A percentile compares a stretch with the other conserved stretches of the same genome.
phyloP scores from a whole-genome alignment of 2,113 vertebrate species.

The Mus pahari region DNA sequence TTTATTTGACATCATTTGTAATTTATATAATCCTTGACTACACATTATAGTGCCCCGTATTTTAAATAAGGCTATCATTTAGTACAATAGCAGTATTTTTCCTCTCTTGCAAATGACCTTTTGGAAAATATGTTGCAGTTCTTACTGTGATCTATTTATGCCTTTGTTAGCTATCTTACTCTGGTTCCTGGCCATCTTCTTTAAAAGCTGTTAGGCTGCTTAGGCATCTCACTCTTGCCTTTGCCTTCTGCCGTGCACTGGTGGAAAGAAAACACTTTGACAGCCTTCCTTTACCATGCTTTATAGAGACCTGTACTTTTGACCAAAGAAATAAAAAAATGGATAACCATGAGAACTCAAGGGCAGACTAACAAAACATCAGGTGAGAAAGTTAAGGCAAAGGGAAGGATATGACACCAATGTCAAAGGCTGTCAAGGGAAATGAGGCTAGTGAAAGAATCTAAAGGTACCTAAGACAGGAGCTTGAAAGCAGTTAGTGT shows the following conservation, averaged over 20 bases:
- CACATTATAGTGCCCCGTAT: background rate
- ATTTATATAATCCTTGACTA: conserved; percentile 60
- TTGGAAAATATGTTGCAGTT: conserved; percentile 3
- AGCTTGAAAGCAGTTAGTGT: background rate
- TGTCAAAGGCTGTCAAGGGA: background rate
- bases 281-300: too few species aligned
- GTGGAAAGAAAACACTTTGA: too few species aligned
- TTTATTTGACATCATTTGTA: conserved; percentile 75
- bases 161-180: background rate
- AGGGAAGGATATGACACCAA: background rate
- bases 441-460: background rate
- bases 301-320: too few species aligned
- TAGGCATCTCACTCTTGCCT: background rate
- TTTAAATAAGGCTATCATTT: conserved; percentile 57
- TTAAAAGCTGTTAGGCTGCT: conserved; percentile 5
- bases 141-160: background rate
- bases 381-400: too few species aligned
- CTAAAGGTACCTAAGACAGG: background rate
- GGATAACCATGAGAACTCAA: too few species aligned
- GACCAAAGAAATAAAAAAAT: too few species aligned
- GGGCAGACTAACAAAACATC: too few species aligned
- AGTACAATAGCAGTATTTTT: background rate
- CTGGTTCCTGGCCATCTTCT: background rate
- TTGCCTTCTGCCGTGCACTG: background rate
- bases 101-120: background rate